phyloP scores from a whole-genome alignment of 2,113 vertebrate genomes.

The Cyphomyrus discorhynchus region DNA sequence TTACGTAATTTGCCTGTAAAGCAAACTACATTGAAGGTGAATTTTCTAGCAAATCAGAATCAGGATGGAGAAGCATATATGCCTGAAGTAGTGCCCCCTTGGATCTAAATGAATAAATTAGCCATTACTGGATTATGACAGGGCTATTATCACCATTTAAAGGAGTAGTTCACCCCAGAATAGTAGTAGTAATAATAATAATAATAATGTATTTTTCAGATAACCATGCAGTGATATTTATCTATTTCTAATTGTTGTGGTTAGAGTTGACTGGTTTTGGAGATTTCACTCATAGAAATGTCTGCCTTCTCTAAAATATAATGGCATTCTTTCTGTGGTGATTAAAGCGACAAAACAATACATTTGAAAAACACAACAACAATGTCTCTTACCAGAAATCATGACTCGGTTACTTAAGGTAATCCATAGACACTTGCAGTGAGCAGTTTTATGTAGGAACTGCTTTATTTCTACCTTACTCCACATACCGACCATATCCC shows the following conservation, averaged over 20 bases:
- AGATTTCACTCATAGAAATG: not conserved
- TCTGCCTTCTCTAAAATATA: not conserved
- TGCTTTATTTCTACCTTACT: not conserved
- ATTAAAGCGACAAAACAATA: not conserved
- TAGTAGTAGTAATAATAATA: not conserved
- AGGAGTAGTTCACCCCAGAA: not conserved
- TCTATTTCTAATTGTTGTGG: not conserved
- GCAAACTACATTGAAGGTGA: not conserved
- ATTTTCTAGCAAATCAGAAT: not conserved
- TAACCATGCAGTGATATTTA: not conserved
- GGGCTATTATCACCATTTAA: not conserved
- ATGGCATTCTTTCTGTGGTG: not conserved
- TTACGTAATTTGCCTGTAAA: not conserved
- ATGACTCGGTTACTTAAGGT: not conserved
- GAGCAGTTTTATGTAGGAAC: not conserved
- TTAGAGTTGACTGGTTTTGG: not conserved
- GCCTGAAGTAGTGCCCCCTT: not conserved
- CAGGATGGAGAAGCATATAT: not conserved
- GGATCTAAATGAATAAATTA: not conserved
- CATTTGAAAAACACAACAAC: not conserved
- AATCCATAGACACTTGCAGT: not conserved
- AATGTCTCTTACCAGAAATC: not conserved
- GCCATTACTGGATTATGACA: not conserved
- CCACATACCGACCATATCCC: not conserved
- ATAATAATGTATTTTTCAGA: not conserved